phyloP scores from a whole-genome alignment of 1,140 invertebrate species.

The Maniola jurtina region DNA sequence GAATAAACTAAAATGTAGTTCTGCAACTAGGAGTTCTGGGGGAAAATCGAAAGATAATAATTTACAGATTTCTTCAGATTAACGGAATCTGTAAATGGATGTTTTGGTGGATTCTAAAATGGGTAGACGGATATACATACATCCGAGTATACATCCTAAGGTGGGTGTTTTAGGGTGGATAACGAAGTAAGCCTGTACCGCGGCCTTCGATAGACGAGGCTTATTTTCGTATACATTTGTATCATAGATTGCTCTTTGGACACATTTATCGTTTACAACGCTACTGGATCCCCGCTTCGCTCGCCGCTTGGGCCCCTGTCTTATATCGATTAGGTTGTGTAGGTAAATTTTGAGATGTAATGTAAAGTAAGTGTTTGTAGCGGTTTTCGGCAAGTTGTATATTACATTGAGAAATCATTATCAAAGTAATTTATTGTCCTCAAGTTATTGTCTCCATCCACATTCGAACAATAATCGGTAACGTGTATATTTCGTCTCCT shows the following conservation, averaged over 20 bases:
- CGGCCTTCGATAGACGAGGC: conserved; percentile 1
- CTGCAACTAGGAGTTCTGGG: no score
- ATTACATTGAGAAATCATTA: conserved; percentile 52
- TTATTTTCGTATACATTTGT: conserved; percentile 19
- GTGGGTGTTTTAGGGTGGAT: no score
- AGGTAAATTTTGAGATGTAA: conserved; percentile 52
- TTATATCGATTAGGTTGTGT: conserved; percentile 69
- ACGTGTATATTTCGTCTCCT: conserved; percentile 50
- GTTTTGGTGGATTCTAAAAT: no score
- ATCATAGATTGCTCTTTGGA: conserved; percentile 21
- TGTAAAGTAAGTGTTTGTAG: conserved; percentile 56
- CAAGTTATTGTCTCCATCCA: conserved; percentile 72
- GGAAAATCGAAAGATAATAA: no score
- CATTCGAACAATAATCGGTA: conserved; percentile 69
- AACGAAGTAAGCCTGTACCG: conserved; percentile 28
- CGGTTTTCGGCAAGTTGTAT: conserved; percentile 54
- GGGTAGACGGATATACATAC: no score
- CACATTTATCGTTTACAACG: conserved; percentile 20
- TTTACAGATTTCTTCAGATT: no score
- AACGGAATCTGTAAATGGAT: no score
- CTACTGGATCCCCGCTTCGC: conserved; percentile 27
- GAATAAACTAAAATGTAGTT: no score
- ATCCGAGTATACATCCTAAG: no score
- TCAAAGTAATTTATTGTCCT: conserved; percentile 56
- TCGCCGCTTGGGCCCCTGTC: conserved; percentile 47